phyloP scores from a whole-genome alignment of 2,797 vertebrate genomes.

The Phoebastria nigripes region DNA sequence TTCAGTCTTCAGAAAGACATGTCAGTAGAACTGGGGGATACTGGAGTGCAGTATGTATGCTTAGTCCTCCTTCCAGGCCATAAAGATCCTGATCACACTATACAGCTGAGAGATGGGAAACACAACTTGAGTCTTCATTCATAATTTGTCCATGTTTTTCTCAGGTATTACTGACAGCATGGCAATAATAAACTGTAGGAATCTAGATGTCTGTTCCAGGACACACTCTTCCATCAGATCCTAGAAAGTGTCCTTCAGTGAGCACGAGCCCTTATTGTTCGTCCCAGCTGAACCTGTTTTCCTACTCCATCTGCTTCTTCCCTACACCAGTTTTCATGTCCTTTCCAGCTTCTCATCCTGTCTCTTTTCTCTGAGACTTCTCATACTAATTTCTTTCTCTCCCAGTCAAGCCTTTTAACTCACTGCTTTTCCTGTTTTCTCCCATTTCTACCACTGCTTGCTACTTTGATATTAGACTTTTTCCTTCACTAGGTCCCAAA shows the following conservation, averaged over 20 bases:
- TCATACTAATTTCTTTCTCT: neutral
- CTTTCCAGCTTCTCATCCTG: neutral
- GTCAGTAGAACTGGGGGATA: neutral
- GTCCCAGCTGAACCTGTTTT: accelerated
- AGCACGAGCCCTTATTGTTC: accelerated
- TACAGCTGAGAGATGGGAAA: neutral
- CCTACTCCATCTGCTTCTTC: neutral
- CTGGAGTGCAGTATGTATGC: accelerated
- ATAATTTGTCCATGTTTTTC: neutral
- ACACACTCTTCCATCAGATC: neutral
- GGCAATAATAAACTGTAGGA: neutral
- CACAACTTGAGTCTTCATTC: neutral
- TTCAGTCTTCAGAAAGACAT: neutral
- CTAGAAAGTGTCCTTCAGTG: neutral
- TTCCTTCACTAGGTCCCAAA: neutral
- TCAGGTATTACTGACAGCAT: neutral
- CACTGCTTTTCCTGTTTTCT: neutral
- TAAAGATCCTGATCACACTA: no score
- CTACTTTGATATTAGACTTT: neutral
- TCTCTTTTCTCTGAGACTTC: neutral
- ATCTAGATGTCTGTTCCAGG: neutral
- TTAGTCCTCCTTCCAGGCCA: neutral
- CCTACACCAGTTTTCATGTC: accelerated
- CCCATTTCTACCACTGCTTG: neutral
- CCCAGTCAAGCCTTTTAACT: neutral